Evolutionary conservation across 1,140 invertebrate species (phyloP).

Genomic region (Branchinecta lindahli): DNA sequence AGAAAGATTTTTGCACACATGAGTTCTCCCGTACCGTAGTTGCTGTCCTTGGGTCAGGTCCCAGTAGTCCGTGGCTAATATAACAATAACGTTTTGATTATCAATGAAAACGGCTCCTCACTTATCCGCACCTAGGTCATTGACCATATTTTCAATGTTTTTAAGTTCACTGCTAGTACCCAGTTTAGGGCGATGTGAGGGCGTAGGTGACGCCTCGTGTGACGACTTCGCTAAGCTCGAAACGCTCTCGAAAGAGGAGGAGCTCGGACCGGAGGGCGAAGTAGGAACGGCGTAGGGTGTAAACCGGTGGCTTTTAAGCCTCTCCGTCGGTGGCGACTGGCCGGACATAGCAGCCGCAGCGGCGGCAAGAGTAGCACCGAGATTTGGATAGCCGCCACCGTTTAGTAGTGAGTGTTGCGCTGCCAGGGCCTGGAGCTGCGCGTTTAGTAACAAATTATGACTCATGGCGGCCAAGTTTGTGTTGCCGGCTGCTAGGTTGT

Average conservation of each 20-base stretch:
- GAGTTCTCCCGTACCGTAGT: too few relatives aligned
- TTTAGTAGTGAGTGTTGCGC: conserved; percentile 59
- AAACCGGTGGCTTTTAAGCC: conserved; percentile 51
- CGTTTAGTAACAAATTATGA: conserved; percentile 62
- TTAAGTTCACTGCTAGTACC: conserved; percentile 51
- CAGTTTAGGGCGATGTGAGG: background rate
- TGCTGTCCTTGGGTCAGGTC: too few relatives aligned
- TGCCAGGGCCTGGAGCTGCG: conserved; percentile 51
- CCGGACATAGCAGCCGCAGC: conserved; percentile 31
- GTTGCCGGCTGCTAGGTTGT: conserved; percentile 31
- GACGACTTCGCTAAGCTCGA: conserved; percentile 22
- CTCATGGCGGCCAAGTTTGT: conserved; percentile 34
- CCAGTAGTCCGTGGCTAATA: too few relatives aligned
- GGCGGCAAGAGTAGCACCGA: conserved; percentile 30
- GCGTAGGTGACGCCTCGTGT: conserved; percentile 12
- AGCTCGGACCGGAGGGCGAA: conserved; percentile 35
- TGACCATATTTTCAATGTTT: conserved; percentile 93
- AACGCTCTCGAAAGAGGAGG: conserved; percentile 53
- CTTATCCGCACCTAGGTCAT: conserved; percentile 52
- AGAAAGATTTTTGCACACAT: too few relatives aligned
- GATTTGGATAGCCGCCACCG: conserved; percentile 33
- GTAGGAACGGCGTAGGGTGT: conserved; percentile 58
- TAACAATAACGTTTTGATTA: too few relatives aligned
- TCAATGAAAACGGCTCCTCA: too few relatives aligned
- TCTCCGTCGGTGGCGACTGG: conserved; percentile 27